These are phyloP conservation scores for Apodemia duryi DNA, from an alignment of 2,888 invertebrate genomes.

Conservation along the genomic window DNA sequence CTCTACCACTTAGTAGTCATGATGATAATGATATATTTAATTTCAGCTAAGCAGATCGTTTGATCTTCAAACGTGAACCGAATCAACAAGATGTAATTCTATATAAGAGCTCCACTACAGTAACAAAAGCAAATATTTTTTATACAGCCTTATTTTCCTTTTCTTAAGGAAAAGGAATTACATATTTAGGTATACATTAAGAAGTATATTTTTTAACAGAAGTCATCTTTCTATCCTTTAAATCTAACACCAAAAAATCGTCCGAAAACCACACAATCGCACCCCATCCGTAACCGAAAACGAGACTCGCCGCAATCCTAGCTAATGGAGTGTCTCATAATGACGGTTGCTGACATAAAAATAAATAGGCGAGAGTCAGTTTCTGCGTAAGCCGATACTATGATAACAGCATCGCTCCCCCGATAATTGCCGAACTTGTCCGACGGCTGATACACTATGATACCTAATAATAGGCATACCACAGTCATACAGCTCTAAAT, in stretches of 20 bases:
- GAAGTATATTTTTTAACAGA: not conserved
- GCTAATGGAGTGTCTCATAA: constrained; percentile 80
- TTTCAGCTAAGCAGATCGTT: no score
- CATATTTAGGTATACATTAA: no score
- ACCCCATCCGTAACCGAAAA: constrained; percentile 76
- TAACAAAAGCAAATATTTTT: no score
- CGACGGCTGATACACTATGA: constrained; percentile 34
- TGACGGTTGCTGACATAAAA: constrained; percentile 80
- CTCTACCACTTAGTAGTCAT: no score
- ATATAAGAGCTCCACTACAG: no score
- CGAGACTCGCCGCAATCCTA: constrained; percentile 75
- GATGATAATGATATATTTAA: no score
- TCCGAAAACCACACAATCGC: constrained; percentile 47
- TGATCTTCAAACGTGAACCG: no score
- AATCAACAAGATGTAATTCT: no score
- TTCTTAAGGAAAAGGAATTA: no score
- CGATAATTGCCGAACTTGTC: constrained; percentile 77
- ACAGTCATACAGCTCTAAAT: no score
- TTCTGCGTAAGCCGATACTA: constrained; percentile 80
- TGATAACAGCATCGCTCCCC: constrained; percentile 77
- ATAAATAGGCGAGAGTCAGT: constrained; percentile 79
- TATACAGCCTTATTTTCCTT: no score
- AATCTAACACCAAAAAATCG: constrained; percentile 33
- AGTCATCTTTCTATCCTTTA: constrained; percentile 20
- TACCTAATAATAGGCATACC: constrained; percentile 31